A percentile compares a stretch with the other conserved stretches of the same genome.
These are phyloP conservation scores for Lasiurus borealis DNA, from an alignment of 2,113 vertebrate species.

Conservation along the genomic window DNA sequence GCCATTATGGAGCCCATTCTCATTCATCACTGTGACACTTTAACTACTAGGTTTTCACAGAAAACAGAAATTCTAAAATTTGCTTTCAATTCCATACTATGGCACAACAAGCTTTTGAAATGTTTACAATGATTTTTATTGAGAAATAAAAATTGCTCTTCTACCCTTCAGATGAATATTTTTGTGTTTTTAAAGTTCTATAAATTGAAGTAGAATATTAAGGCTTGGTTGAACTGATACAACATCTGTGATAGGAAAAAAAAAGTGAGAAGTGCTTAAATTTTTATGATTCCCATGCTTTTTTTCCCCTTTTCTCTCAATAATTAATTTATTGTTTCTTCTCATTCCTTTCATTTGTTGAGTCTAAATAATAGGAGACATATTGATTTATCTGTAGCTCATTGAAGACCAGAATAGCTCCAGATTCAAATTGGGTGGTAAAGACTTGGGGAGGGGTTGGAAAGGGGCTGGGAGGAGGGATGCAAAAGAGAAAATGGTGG, in stretches of 20 bases:
- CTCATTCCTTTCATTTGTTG: neutral
- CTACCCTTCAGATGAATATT: neutral
- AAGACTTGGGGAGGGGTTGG: too few species aligned
- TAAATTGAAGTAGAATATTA: neutral
- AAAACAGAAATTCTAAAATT: slow-evolving; percentile 2
- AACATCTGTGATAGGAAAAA: neutral
- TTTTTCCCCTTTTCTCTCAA: neutral
- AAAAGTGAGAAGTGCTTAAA: neutral
- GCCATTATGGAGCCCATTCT: neutral
- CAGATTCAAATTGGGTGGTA: neutral
- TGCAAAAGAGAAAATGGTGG: too few species aligned
- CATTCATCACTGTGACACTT: neutral
- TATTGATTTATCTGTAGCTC: neutral
- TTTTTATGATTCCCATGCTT: neutral
- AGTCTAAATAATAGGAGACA: neutral
- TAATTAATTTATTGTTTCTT: neutral
- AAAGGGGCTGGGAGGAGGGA: too few species aligned
- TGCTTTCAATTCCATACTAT: neutral
- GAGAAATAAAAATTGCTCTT: neutral
- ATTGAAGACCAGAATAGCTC: neutral
- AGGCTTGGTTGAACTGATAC: neutral
- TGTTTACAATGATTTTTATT: neutral
- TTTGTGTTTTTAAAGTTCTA: neutral
- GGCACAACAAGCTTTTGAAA: neutral
- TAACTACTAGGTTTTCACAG: neutral